phyloP scores from a whole-genome alignment of 2,113 vertebrate genomes.

The Varanus komodoensis region DNA sequence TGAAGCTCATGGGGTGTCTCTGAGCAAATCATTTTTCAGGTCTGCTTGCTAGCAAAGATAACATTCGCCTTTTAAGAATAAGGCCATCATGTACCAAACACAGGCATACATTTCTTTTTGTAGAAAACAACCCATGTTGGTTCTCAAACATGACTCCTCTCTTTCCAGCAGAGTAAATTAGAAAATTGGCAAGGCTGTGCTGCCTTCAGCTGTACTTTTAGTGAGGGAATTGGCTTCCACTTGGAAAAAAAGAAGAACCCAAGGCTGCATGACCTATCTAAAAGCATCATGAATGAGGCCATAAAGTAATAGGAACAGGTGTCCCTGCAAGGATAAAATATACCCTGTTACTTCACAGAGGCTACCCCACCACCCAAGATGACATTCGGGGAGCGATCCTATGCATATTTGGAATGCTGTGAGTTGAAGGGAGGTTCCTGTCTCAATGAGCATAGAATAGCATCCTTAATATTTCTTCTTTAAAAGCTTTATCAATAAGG shows the following conservation, averaged over 20 bases:
- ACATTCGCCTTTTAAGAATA: not conserved
- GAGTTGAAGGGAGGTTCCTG: too few species aligned
- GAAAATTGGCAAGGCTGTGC: not conserved
- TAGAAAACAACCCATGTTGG: not conserved
- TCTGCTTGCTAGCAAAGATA: not conserved
- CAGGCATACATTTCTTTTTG: too few species aligned
- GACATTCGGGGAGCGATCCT: not conserved
- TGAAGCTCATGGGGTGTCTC: not conserved
- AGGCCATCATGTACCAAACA: not conserved
- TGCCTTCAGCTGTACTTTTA: not conserved
- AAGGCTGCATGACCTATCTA: not conserved
- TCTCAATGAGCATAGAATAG: too few species aligned
- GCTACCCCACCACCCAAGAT: not conserved
- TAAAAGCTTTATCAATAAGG: not conserved
- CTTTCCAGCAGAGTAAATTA: not conserved
- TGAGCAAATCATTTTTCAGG: not conserved
- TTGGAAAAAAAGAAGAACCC: not conserved
- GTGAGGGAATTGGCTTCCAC: not conserved
- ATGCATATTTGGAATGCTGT: too few species aligned
- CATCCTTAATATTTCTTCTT: not conserved
- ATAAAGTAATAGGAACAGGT: constrained; percentile 15
- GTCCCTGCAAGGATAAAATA: not conserved
- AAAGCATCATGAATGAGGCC: constrained; percentile 1
- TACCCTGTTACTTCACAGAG: not conserved
- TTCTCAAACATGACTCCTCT: not conserved